Conservation (phyloP, 2,888 invertebrate genomes). For the Morpho helenor region DNA sequence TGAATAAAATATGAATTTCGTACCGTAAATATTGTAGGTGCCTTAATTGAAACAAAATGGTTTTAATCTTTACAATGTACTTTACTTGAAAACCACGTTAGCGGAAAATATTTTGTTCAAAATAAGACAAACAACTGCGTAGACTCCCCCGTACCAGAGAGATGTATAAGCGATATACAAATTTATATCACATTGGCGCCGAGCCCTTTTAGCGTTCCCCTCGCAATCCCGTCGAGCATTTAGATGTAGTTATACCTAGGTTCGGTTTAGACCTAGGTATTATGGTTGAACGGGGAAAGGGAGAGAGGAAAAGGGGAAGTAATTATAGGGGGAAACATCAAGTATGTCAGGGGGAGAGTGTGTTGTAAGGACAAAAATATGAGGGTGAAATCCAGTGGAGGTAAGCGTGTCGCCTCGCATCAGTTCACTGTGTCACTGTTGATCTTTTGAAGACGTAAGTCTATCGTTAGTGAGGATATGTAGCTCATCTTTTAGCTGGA, state of each 20-base stretch:
- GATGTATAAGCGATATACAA: constrained; percentile 46
- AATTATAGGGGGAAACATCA: constrained; percentile 71
- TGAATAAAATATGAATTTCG: constrained; percentile 25
- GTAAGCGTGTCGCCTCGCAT: constrained; percentile 71
- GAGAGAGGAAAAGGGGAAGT: constrained; percentile 51
- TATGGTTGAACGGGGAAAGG: constrained; percentile 45
- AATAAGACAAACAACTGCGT: constrained; percentile 44
- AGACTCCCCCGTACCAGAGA: constrained; percentile 36
- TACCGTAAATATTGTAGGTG: constrained; percentile 12
- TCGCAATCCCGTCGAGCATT: constrained; percentile 60
- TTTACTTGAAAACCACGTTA: constrained; percentile 22
- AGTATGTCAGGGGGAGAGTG: constrained; percentile 75
- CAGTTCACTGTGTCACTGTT: constrained; percentile 77
- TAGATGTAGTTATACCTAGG: constrained; percentile 60
- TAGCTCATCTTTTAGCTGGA: constrained; percentile 10
- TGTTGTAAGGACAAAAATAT: constrained; percentile 74
- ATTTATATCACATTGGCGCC: constrained; percentile 55
- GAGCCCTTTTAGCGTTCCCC: constrained; percentile 72
- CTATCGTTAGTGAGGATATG: constrained; percentile 25
- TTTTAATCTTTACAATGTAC: constrained; percentile 16
- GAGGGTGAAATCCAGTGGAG: constrained; percentile 63
- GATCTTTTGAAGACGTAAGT: constrained; percentile 59
- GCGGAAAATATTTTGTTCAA: constrained; percentile 42
- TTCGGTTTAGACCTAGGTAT: constrained; percentile 54
- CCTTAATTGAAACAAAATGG: constrained; percentile 20